A percentile compares a stretch with the other conserved stretches of the same genome.
phyloP scores from a whole-genome alignment of 2,888 invertebrate genomes.

The Idaea dimidiata region DNA sequence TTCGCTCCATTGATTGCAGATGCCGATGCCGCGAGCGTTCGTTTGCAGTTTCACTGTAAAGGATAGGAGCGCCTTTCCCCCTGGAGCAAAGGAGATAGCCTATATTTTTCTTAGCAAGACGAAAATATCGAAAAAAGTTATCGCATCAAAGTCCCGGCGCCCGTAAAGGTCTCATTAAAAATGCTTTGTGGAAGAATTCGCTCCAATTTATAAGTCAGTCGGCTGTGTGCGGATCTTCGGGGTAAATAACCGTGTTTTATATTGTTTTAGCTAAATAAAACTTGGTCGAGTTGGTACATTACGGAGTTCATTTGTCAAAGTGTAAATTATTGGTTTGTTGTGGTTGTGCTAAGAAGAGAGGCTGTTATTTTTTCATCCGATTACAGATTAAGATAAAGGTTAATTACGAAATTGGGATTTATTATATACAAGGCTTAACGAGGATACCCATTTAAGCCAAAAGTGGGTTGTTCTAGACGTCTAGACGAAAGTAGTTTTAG shows the following conservation, averaged over 20 bases:
- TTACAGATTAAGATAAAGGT: slow-evolving; percentile 1
- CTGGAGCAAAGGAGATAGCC: slow-evolving; percentile 47
- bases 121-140: slow-evolving; percentile 78
- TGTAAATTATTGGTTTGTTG: slow-evolving; percentile 3
- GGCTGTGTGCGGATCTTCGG: slow-evolving; percentile 57
- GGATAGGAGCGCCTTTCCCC: slow-evolving; percentile 39
- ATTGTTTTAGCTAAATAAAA: slow-evolving; percentile 59
- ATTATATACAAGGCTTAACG: too few relatives aligned
- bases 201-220: slow-evolving; percentile 72
- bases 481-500: too few relatives aligned
- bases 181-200: slow-evolving; percentile 73
- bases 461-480: too few relatives aligned
- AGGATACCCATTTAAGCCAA: too few relatives aligned
- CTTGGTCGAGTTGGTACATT: slow-evolving; percentile 29
- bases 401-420: background rate
- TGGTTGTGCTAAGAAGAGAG: slow-evolving; percentile 1
- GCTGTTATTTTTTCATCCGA: background rate
- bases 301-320: slow-evolving; percentile 21
- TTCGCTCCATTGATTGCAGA: slow-evolving; percentile 80
- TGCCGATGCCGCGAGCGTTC: slow-evolving; percentile 72
- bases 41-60: slow-evolving; percentile 60
- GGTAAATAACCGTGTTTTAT: slow-evolving; percentile 67
- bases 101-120: slow-evolving; percentile 63
- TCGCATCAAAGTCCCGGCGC: slow-evolving; percentile 72
- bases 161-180: slow-evolving; percentile 78